phyloP scores from a whole-genome alignment of 2,888 invertebrate genomes.

The Oligia fasciuncula region DNA sequence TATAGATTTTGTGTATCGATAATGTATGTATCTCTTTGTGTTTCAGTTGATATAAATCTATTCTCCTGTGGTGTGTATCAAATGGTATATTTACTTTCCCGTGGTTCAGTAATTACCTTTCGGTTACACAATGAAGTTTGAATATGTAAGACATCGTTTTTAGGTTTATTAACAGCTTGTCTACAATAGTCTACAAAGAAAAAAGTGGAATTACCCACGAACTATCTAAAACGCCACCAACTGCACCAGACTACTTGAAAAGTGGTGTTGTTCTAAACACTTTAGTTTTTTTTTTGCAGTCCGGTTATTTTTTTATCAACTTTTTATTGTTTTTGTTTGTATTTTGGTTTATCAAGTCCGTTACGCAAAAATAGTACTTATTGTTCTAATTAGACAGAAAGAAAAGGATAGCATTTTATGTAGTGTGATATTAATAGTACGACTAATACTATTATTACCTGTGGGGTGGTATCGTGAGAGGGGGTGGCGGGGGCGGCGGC shows the following conservation, averaged over 20 bases:
- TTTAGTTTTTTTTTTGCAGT: too few species aligned
- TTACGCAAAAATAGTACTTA: neutral
- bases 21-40: neutral
- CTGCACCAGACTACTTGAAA: neutral
- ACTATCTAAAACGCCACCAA: neutral
- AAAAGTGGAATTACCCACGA: neutral
- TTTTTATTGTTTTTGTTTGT: neutral
- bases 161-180: neutral
- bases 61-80: too few species aligned
- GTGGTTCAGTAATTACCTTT: neutral
- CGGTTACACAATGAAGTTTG: neutral
- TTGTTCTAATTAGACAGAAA: neutral
- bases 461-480: constrained; percentile 88
- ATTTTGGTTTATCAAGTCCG: neutral
- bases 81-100: too few species aligned
- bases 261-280: neutral
- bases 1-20: neutral
- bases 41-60: neutral
- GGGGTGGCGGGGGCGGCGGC: constrained; percentile 91
- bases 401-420: neutral
- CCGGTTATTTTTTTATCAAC: neutral
- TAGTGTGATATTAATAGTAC: constrained; percentile 24
- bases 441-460: constrained; percentile 76
- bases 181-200: neutral
- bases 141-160: neutral